Evolutionary conservation across 2,113 vertebrate species (phyloP), one percentile per base, ranked within the genome.

Genomic region (Eolophus roseicapilla): DNA sequence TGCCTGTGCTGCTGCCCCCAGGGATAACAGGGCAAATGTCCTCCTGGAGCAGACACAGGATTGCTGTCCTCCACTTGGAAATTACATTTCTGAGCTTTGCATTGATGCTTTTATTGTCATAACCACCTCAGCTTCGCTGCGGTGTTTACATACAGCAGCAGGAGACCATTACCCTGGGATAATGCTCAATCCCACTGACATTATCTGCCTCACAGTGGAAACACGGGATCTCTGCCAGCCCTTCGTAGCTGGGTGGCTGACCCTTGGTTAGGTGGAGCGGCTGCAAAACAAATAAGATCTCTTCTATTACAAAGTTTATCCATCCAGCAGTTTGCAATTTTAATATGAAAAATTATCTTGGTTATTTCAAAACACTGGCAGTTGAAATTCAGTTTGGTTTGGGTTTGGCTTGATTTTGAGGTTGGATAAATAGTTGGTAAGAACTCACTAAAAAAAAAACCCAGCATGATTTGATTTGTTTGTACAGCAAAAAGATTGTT

Each of bases 391-490:
- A 59, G n/a, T 65, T 84, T 44, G 23, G 10, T 39, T 46, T 73
- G 31, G 21, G 6, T 10, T n/a, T 44, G 33, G 21, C 35, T 33
- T 73, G 33, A 59, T 84, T 91, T 17, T 7, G 19, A 93, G 80
- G 59, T 29, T 95, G 67, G 87, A 91, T 93, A 90, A 96, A 74
- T 53, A 87, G 81, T 88, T 85, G 86, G 50, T 55, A 92, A 93
- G 82, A 96, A 73, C 84, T 92, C 78, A 77, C 86, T 85, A 28
- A 81, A 93, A 73, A 90, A 90, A 95, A 90, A 94, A 11, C 2
- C 82, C 90, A 92, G 94, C 52, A 3, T 76, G 93, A 75, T 75
- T 94, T 93, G 88, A 94, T 94, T 96, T 91, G 70, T 89, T 96
- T 95, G 83, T 60, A 82, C 44, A 83, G 91, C 0, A 0, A 60